Base-by-base conservation (phyloP, 2,888 invertebrate genomes). In the Yponomeuta sedellus region DNA sequence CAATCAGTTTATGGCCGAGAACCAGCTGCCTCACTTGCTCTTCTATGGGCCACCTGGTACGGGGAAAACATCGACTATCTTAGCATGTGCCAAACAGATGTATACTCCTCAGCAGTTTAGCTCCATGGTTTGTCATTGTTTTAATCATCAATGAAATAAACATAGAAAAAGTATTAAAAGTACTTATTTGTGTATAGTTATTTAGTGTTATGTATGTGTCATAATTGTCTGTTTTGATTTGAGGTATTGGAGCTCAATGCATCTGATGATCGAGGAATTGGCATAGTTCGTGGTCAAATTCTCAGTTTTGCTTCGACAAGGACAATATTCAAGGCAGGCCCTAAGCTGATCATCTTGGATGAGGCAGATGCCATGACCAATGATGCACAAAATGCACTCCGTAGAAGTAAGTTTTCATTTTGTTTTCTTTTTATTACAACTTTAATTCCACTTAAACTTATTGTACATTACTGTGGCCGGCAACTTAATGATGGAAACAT, bases 281-380 rank as follows among this genome's bases (percentile, higher is more conserved):
- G 96, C 8, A 97, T 98, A 72, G 98, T 99, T 0, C 92, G 99
- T 72, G 97, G 97, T 0, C 97, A 97, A 82, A 97, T 99, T 73
- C 91, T 99, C 57, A 98, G 95, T 82, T 99, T 99, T 93, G 99
- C 99, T 2, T 98, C 98, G 71, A 99, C 99, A 3, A 94, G 97
- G 78, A 98, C 98, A 6, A 97, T 99, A 75, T 98, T 98, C 80
- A 97, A 96, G 86, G 95, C 96, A 64, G 97, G 97, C 0, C 98
- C 97, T 72, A 99, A 99, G 82, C 87, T 99, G 57, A 97, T 99
- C 59, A 98, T 99, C 72, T 91, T 99, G 25, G 99, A 99, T 92
- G 99, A 99, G 92, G 99, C 99, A 0, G 99, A 99, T 92, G 98
- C 99, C 0, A 99, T 99, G 99, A 99, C 99, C 0, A 96, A 97